A percentile compares a stretch with the other conserved stretches of the same genome.
These are phyloP conservation scores for Epinephelus coioides DNA, from an alignment of 2,797 vertebrate genomes.

Conservation along the genomic window DNA sequence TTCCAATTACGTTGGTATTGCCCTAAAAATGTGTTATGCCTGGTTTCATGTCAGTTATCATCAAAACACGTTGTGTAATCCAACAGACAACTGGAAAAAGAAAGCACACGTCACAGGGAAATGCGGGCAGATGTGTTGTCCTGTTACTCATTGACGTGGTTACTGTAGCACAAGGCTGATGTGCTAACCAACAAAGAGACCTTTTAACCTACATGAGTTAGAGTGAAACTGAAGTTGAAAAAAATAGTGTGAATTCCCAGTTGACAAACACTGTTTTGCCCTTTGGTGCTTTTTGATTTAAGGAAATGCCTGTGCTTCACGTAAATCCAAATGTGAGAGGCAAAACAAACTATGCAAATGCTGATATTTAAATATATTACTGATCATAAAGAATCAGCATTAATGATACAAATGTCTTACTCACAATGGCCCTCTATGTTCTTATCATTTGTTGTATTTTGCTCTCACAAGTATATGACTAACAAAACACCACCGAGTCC, in stretches of 20 bases:
- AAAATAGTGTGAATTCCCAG: not conserved
- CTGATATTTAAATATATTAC: not conserved
- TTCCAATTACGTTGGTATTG: not conserved
- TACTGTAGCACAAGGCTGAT: not conserved
- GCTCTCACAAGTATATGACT: not conserved
- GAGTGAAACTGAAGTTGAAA: constrained; percentile 8
- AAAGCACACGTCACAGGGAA: constrained; percentile 18
- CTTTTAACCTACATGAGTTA: not conserved
- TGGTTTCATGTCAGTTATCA: constrained; percentile 20
- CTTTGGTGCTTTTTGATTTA: not conserved
- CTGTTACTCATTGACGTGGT: constrained; percentile 34
- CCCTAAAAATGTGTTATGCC: not conserved
- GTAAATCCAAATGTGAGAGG: not conserved
- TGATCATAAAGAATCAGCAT: not conserved
- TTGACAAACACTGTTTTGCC: not conserved
- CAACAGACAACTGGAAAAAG: constrained; percentile 43
- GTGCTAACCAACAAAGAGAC: not conserved
- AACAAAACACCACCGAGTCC: not conserved
- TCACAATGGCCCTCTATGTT: not conserved
- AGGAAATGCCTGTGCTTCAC: not conserved
- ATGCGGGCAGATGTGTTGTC: not conserved
- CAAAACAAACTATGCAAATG: not conserved
- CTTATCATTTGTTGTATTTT: not conserved
- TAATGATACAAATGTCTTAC: not conserved
- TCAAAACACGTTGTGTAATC: not conserved